Evolutionary conservation across 2,113 vertebrate genomes (phyloP).

Genomic region (Cyprinodon variegatus): DNA sequence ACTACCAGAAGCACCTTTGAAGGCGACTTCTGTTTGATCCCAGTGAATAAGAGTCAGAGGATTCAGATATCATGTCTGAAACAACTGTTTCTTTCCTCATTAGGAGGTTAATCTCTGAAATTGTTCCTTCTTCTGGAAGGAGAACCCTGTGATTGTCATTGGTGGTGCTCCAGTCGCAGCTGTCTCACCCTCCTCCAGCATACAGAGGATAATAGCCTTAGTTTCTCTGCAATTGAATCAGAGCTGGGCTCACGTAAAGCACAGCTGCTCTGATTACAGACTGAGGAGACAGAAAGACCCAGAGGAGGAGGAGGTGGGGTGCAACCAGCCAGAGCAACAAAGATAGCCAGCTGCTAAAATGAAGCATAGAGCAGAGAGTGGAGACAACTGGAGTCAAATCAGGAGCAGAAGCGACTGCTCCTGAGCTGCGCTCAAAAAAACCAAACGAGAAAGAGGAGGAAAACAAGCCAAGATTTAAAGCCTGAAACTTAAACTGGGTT

Average conservation of each 20-base stretch:
- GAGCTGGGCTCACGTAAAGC: slow-evolving; percentile 62
- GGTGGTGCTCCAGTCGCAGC: slow-evolving; percentile 60
- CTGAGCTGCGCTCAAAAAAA: slow-evolving; percentile 8
- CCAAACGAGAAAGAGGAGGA: slow-evolving; percentile 13
- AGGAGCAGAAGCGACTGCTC: no score
- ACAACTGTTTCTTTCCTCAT: not conserved
- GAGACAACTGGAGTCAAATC: slow-evolving; percentile 21
- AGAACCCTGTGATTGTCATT: slow-evolving; percentile 26
- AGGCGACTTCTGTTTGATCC: not conserved
- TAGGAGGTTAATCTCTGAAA: not conserved
- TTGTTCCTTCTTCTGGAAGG: slow-evolving; percentile 11
- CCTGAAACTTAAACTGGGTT: slow-evolving; percentile 17
- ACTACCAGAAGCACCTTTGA: not conserved
- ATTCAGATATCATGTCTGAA: not conserved
- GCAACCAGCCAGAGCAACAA: slow-evolving; percentile 13
- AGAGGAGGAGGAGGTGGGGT: slow-evolving; percentile 30
- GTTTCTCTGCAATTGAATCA: slow-evolving; percentile 77
- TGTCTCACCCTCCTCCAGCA: slow-evolving; percentile 57
- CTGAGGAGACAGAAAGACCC: slow-evolving; percentile 44
- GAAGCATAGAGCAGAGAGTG: slow-evolving; percentile 24
- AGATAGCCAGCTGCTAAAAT: slow-evolving; percentile 40
- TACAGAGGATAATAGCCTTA: slow-evolving; percentile 68
- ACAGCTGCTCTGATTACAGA: slow-evolving; percentile 81
- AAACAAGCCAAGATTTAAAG: not conserved
- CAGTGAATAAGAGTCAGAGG: not conserved